Percentiles rank a stretch among this genome's conserved stretches.
These are phyloP conservation scores for Sebastes nivosus DNA, from an alignment of 2,797 vertebrate genomes.

Conservation along the genomic window DNA sequence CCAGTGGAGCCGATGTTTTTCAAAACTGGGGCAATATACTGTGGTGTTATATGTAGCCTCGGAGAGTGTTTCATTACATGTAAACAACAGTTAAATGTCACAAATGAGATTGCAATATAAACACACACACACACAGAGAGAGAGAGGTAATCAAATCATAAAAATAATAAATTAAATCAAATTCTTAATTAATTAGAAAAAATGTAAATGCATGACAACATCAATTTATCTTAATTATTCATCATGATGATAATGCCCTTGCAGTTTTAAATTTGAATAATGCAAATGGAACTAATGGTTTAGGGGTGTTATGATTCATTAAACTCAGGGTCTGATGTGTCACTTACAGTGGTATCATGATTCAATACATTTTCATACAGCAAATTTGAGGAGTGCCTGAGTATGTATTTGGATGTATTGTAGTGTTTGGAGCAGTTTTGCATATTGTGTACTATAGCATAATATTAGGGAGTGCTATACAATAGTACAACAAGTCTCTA, in stretches of 20 bases:
- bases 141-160: neutral
- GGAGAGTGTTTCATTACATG: neutral
- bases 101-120: neutral
- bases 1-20: slow-evolving; percentile 44
- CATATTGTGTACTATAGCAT: neutral
- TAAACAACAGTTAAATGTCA: slow-evolving; percentile 32
- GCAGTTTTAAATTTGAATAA: neutral
- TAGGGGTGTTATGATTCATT: neutral
- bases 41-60: neutral
- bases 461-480: neutral
- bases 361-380: neutral
- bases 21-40: slow-evolving; percentile 13
- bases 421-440: neutral
- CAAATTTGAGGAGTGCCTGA: neutral
- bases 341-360: neutral
- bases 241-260: neutral
- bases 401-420: neutral
- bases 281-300: neutral
- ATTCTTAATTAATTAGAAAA: neutral
- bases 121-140: neutral
- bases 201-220: neutral
- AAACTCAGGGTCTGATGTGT: neutral
- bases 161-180: neutral
- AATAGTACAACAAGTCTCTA: neutral
- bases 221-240: neutral